Base-by-base conservation (phyloP, 2,888 invertebrate species). In the Epistrophe eligans region DNA sequence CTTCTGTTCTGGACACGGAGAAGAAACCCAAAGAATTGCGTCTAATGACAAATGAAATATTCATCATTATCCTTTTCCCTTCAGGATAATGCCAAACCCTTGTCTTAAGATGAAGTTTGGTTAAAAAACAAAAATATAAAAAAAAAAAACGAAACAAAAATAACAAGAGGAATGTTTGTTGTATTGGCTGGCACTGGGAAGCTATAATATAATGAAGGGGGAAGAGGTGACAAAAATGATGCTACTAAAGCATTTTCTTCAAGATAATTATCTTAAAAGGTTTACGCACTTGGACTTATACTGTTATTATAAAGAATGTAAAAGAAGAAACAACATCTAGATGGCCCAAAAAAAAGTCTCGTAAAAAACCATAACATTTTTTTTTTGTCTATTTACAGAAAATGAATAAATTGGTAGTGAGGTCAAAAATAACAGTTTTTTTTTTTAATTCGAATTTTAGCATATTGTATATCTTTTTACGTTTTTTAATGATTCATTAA, bases 21-120 rank as follows among this genome's bases (percentile, higher is more conserved):
- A 66, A 64, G 6, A 32, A 83, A 72, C 55, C 64, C 60, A 40
- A 80, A 71, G 76, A 83, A 57, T 60, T 79, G 70, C 58, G 77
- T 87, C 87, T 88, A 88, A 88, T 88, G 88, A 88, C 82, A 83
- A 88, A 88, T 88, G 83, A 88, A 88, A 88, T 88, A 88, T 88
- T 88, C 88, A 88, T 88, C 83, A 87, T 87, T 87, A 87, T 88
- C 88, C 88, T 72, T 88, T 84, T 88, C 55, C 74, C 81, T 79
- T 82, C 62, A 79, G 79, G 83, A 83, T 85, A 85, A 85, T 85
- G 85, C 73, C 73, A 77, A 82, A 85, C 82, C 82, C 85, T 85
- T 82, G 81, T 82, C 85, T 82, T 79, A 66, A 62, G 77, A 58
- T 74, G 45, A 70, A 81, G 64, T 85, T 82, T 73, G 77, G 60